A percentile compares a stretch with the other conserved stretches of the same genome.
Conservation (phyloP, 2,797 vertebrate species). For the Monodelphis domestica region DNA sequence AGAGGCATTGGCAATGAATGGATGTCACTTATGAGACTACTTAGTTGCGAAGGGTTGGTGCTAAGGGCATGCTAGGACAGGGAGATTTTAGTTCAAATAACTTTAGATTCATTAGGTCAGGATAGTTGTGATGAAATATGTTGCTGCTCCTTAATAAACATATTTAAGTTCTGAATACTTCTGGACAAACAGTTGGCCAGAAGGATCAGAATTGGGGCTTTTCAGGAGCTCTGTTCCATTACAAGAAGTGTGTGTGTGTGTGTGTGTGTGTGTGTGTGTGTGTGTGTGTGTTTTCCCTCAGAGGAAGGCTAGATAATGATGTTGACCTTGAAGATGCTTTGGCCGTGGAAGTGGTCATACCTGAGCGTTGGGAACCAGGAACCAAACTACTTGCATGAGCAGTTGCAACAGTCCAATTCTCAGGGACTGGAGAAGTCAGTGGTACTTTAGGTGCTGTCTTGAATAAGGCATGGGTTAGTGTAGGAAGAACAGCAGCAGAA, state of each 20-base stretch:
- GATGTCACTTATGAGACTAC: conserved; percentile 74
- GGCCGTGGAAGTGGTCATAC: conserved; percentile 33
- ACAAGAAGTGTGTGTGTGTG: neutral
- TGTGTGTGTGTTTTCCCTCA: conserved; percentile 47
- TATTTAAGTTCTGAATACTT: conserved; percentile 64
- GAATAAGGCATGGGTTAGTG: conserved; percentile 41
- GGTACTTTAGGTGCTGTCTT: conserved; percentile 34
- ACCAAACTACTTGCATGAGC: conserved; percentile 62
- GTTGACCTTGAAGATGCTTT: conserved; percentile 62
- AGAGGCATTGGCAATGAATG: conserved; percentile 78
- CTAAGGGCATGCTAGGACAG: conserved; percentile 67
- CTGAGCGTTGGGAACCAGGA: conserved; percentile 8
- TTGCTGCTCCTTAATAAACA: conserved; percentile 66
- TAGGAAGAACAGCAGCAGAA: conserved; percentile 48
- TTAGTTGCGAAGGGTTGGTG: conserved; percentile 77
- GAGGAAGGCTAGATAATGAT: conserved; percentile 36
- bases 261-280: neutral
- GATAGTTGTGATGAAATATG: conserved; percentile 60
- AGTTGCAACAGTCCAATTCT: conserved; percentile 67
- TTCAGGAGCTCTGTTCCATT: conserved; percentile 54
- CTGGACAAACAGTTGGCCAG: conserved; percentile 57
- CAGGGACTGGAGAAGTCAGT: conserved; percentile 66
- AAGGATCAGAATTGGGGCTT: neutral
- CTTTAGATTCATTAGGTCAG: conserved; percentile 41
- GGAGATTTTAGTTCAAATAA: conserved; percentile 53